Percentiles rank a stretch among this genome's conserved stretches.
Evolutionary conservation across 2,113 vertebrate genomes (phyloP).

Genomic region (Seriola aureovittata): DNA sequence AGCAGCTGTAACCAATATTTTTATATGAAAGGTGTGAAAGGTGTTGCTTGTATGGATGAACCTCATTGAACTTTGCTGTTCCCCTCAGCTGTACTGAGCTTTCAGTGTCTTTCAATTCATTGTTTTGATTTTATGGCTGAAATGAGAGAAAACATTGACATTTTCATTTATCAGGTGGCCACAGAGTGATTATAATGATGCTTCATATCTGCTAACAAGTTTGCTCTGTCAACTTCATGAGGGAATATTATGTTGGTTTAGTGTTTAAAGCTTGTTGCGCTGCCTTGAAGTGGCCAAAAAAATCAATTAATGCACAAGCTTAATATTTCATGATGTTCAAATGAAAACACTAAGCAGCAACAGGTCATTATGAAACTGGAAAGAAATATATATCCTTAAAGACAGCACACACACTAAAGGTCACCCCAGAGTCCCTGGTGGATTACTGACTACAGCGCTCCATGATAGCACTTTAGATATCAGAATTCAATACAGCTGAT

Average conservation of each 20-base stretch:
- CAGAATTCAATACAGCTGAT: neutral
- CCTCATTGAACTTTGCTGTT: neutral
- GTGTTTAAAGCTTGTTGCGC: neutral
- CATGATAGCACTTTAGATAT: conserved; percentile 1
- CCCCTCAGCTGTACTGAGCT: neutral
- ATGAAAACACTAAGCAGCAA: neutral
- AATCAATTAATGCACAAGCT: neutral
- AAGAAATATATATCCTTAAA: conserved; percentile 3
- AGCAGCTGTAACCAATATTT: neutral
- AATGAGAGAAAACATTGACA: neutral
- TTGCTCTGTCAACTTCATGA: neutral
- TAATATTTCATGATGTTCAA: neutral
- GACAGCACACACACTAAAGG: conserved; percentile 1
- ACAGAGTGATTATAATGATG: neutral
- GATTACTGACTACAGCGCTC: neutral
- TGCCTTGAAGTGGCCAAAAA: neutral
- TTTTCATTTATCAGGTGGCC: neutral
- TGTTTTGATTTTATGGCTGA: neutral
- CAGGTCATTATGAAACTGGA: neutral
- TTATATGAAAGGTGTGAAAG: neutral
- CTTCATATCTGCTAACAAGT: neutral
- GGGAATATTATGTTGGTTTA: neutral
- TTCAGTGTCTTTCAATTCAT: neutral
- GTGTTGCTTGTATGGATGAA: neutral
- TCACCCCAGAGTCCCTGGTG: neutral